Evolutionary conservation across 2,113 vertebrate genomes (phyloP), one percentile per base, ranked within the genome.

Genomic region (Microcebus tavaratra): DNA sequence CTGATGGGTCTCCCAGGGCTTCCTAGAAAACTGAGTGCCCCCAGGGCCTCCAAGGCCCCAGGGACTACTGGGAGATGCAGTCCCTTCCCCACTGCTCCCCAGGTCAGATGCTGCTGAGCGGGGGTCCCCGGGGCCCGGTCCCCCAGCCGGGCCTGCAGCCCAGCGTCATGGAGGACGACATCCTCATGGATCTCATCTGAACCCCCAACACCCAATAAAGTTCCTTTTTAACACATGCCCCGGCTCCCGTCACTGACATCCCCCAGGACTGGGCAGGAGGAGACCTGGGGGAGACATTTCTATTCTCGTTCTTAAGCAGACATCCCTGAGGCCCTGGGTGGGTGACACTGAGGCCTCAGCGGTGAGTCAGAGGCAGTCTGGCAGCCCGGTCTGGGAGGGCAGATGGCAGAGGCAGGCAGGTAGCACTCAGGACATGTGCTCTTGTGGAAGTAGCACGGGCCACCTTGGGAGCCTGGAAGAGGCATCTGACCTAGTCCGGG

Each of bases 151-250:
- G 99, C 67, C 99, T 99, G 83, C 98, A 98, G 97, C 99, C 99
- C 97, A 99, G 99, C 34, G 98, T 99, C 93, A 99, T 99, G 99
- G 99, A 99, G 97, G 99, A 99, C 21, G 99, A 99, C 97, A 99
- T 99, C 96, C 98, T 99, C 82, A 99, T 99, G 99, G 99, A 99
- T 95, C 99, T 99, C 55, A 99, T 99, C 95, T 99, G 98, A 99
- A 90, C 68, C 95, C 95, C 96, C 88, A 57, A 67, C 96, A 93
- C 95, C 98, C 97, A 98, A 98, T 98, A 98, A 98, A 98, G 97
- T 96, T 97, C 97, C 96, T 97, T 97, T 76, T 96, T 81, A 97
- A 97, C 96, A 96, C 97, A 73, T 17, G n/a, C 97, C 96, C 98
- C 97, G 95, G 87, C 97, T 98, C 97, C 97, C 97, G 91, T 97